Conservation (phyloP, 1,140 invertebrate genomes). For the Sinonovacula constricta region DNA sequence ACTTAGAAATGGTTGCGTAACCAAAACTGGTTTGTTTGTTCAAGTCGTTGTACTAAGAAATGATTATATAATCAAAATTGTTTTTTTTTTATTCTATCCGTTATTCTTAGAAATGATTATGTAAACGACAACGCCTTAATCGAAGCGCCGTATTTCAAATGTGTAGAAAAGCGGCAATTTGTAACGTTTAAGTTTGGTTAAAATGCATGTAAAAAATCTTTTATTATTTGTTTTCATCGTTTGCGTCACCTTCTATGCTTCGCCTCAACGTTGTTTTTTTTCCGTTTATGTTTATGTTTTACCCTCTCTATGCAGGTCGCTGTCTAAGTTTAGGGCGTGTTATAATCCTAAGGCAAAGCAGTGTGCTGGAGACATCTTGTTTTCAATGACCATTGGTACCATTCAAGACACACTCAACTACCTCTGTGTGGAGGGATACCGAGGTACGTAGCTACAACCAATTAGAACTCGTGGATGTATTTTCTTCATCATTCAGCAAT, state of each 20-base stretch:
- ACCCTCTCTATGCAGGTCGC: too few species aligned
- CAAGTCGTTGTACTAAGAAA: too few species aligned
- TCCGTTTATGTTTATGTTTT: too few species aligned
- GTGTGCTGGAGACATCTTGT: constrained; percentile 24
- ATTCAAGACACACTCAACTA: constrained; percentile 42
- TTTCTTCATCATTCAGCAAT: too few species aligned
- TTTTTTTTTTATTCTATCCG: too few species aligned
- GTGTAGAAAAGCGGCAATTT: background rate
- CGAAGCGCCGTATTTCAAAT: background rate
- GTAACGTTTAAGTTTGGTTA: background rate
- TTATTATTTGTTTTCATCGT: constrained; percentile 3
- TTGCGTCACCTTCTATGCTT: too few species aligned
- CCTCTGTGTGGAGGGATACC: constrained; percentile 37
- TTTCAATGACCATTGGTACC: constrained; percentile 39
- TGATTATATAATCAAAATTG: too few species aligned
- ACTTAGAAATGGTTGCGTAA: too few species aligned
- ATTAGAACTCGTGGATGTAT: too few species aligned
- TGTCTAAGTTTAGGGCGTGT: constrained; percentile 27
- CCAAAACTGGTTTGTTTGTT: too few species aligned
- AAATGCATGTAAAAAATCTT: background rate
- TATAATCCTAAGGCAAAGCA: constrained; percentile 27
- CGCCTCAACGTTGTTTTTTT: too few species aligned
- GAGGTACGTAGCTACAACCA: background rate
- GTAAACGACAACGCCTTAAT: background rate
- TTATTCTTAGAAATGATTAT: too few species aligned